These are phyloP conservation scores for Trichopoda pennipes DNA, from an alignment of 2,888 invertebrate species.

Conservation along the genomic window DNA sequence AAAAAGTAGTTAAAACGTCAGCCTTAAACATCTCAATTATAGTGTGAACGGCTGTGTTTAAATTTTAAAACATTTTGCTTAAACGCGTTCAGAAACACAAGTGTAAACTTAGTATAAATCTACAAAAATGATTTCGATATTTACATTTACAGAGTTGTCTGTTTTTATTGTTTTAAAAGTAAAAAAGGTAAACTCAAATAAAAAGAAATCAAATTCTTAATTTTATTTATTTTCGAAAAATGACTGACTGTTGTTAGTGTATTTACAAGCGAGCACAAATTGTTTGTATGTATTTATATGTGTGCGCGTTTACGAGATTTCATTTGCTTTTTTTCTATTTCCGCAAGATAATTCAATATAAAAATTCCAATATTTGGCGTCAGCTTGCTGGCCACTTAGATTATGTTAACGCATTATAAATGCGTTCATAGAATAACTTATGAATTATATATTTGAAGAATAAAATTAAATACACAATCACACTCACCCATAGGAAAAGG, in stretches of 20 bases:
- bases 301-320: conserved; percentile 23
- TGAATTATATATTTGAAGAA: conserved; percentile 76
- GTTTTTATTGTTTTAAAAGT: not conserved
- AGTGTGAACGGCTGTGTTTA: no score
- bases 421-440: conserved; percentile 80
- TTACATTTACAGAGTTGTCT: not conserved
- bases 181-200: conserved; percentile 16
- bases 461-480: conserved; percentile 8
- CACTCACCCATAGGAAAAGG: not conserved
- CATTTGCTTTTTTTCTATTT: conserved; percentile 26
- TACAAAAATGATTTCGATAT: no score
- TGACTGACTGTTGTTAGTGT: conserved; percentile 13
- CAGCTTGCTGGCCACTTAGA: conserved; percentile 81
- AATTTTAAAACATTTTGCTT: no score
- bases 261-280: conserved; percentile 16
- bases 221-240: conserved; percentile 42
- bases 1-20: no score
- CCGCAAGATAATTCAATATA: conserved; percentile 73
- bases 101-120: no score
- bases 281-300: not conserved
- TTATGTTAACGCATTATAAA: conserved; percentile 75
- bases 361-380: conserved; percentile 75
- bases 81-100: no score
- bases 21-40: no score
- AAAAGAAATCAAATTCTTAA: conserved; percentile 43